Base-by-base conservation (phyloP, 2,113 vertebrate genomes). In the Myotis brandtii region DNA sequence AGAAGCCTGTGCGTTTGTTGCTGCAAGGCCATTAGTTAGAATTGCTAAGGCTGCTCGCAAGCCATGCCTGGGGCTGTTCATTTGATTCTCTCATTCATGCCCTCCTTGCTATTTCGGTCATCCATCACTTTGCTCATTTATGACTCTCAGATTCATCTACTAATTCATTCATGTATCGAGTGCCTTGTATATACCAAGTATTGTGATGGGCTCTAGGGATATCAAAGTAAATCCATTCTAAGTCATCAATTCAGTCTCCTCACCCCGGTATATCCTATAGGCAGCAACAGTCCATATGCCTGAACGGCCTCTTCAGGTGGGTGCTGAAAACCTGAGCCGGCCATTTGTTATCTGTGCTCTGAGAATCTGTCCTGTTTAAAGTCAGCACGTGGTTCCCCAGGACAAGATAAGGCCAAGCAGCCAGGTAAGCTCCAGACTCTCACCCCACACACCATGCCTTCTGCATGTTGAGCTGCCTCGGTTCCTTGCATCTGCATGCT, bases 301-400 rank as follows among this genome's bases (percentile, higher is more conserved):
- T 87, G 75, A 25, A 5, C 76, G 56, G 69, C 43, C 46, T 90
- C 62, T 89, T 56, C 0, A 27, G 70, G 18, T 97, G 43, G 13
- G 37, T 32, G 70, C 87, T 92, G 17, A 56, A 86, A 92, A 75
- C 16, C 12, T 13, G 5, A 37, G 46, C 37, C n/a, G 59, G 23
- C 48, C 81, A n/a, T 64, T 64, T 75, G 25, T 34, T 94, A 54
- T 32, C 95, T 92, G 87, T 69, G 76, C 54, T 69, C 37, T 34
- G 48, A 93, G 62, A 95, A 21, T 83, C 67, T 32, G 32, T 30
- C 46, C 69, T 67, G 30, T 25, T 66, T 67, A 59, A 85, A 86
- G 27, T 79, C 62, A 21, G 46, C 43, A 2, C 0, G 0, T 83
- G 64, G 48, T 16, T 86, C 37, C 48, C 43, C n/a, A 18, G 9